phyloP scores from a whole-genome alignment of 1,140 invertebrate species.

The Ephestia elutella region DNA sequence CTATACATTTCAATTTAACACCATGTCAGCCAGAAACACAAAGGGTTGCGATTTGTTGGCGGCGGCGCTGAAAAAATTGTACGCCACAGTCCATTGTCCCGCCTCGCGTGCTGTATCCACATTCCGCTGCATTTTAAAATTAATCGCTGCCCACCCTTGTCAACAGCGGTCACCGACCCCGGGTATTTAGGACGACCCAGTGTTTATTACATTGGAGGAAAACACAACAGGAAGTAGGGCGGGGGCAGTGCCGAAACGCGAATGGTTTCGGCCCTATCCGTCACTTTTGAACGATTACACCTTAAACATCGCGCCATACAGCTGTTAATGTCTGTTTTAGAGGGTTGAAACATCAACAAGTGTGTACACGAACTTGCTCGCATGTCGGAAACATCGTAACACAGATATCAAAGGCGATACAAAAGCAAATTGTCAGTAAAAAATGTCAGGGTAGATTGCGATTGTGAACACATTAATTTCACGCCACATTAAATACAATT shows the following conservation, averaged over 20 bases:
- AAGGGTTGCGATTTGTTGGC: conserved; percentile 6
- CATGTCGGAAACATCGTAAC: conserved; percentile 11
- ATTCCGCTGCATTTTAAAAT: conserved; percentile 62
- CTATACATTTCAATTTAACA: conserved; percentile 3
- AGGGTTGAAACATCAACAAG: conserved; percentile 21
- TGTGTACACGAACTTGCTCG: conserved; percentile 13
- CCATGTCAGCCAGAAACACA: neutral
- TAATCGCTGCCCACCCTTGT: conserved; percentile 57
- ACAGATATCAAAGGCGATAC: neutral
- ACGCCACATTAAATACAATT: conserved; percentile 5
- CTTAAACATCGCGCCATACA: conserved; percentile 5
- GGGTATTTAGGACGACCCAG: conserved; percentile 53
- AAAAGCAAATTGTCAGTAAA: neutral
- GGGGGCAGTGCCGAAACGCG: conserved; percentile 26
- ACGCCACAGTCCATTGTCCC: conserved; percentile 14
- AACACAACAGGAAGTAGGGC: conserved; percentile 54
- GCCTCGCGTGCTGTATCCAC: conserved; percentile 46
- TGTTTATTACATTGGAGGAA: conserved; percentile 54
- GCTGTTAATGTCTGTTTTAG: conserved; percentile 29
- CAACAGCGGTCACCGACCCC: conserved; percentile 57
- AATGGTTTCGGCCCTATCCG: conserved; percentile 26
- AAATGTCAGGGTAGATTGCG: neutral
- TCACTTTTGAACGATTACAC: conserved; percentile 27
- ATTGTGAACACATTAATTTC: neutral
- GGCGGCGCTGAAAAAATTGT: conserved; percentile 7